A percentile compares a stretch with the other conserved stretches of the same genome.
phyloP scores from a whole-genome alignment of 2,888 invertebrate species.

The Megastigmus dorsalis region DNA sequence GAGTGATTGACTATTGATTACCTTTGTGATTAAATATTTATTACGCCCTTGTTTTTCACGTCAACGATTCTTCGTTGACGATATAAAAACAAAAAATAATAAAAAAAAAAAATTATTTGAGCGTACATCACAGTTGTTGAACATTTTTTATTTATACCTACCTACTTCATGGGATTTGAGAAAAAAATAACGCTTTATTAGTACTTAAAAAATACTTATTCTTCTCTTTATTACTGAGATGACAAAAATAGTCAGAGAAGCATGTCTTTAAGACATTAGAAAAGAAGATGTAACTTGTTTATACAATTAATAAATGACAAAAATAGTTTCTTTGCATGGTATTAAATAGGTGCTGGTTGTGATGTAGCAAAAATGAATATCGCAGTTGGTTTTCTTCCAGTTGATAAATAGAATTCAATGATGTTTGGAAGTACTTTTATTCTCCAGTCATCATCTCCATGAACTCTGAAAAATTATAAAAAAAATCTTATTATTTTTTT shows the following conservation, averaged over 20 bases:
- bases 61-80: slow-evolving; percentile 38
- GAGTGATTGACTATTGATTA: slow-evolving; percentile 14
- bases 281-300: not conserved
- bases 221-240: slow-evolving; percentile 32
- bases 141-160: slow-evolving; percentile 27
- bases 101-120: slow-evolving; percentile 40
- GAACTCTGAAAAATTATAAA: slow-evolving; percentile 80
- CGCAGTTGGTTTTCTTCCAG: not conserved
- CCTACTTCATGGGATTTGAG: not conserved
- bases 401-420: not conserved
- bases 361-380: slow-evolving; percentile 10
- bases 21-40: slow-evolving; percentile 38
- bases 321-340: not conserved
- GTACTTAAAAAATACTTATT: slow-evolving; percentile 34
- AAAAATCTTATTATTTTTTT: not conserved
- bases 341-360: slow-evolving; percentile 3
- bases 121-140: slow-evolving; percentile 30
- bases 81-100: slow-evolving; percentile 47
- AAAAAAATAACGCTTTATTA: not conserved
- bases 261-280: not conserved
- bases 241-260: not conserved
- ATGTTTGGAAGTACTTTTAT: slow-evolving; percentile 74
- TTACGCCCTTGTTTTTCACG: slow-evolving; percentile 33
- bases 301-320: not conserved
- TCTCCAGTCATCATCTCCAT: slow-evolving; percentile 97